phyloP scores from a whole-genome alignment of 2,797 vertebrate species.

The Melanotaenia parkinsoni region DNA sequence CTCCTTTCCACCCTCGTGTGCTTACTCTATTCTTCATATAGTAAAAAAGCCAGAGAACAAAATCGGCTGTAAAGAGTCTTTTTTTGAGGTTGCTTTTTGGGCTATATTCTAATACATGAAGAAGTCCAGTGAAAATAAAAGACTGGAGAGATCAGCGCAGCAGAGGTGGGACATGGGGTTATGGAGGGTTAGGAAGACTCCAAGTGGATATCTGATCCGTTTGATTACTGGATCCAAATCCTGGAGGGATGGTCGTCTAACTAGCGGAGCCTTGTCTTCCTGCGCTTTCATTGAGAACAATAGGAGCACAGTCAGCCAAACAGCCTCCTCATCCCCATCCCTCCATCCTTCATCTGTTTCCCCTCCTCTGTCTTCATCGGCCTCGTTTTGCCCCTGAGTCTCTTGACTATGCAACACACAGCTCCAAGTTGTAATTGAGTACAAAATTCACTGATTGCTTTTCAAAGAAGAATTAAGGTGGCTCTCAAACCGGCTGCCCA shows the following conservation, averaged over 20 bases:
- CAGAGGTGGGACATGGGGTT: slow-evolving; percentile 35
- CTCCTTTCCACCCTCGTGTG: slow-evolving; percentile 34
- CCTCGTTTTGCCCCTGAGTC: slow-evolving; percentile 36
- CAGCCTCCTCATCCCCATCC: slow-evolving; percentile 56
- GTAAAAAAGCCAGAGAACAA: slow-evolving; percentile 7
- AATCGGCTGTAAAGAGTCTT: slow-evolving; percentile 13
- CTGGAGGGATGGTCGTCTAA: slow-evolving; percentile 51
- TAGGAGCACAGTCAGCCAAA: slow-evolving; percentile 62
- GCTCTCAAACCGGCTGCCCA: slow-evolving; percentile 56
- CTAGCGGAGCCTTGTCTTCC: slow-evolving; percentile 41
- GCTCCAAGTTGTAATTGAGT: slow-evolving; percentile 66
- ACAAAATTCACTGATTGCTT: slow-evolving; percentile 76
- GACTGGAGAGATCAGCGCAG: slow-evolving; percentile 27
- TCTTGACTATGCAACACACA: slow-evolving; percentile 55
- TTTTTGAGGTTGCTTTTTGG: slow-evolving; percentile 1
- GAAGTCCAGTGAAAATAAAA: slow-evolving; percentile 34
- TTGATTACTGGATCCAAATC: slow-evolving; percentile 66
- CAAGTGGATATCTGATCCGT: slow-evolving; percentile 61
- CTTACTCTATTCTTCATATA: slow-evolving; percentile 34
- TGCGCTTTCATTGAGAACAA: slow-evolving; percentile 61
- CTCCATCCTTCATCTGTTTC: slow-evolving; percentile 51
- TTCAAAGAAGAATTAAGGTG: slow-evolving; percentile 70
- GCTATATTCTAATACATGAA: slow-evolving; percentile 12
- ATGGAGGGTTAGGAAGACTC: slow-evolving; percentile 53
- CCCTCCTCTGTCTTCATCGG: slow-evolving; percentile 42